phyloP scores from a whole-genome alignment of 2,797 vertebrate species.

The Coilia nasus region DNA sequence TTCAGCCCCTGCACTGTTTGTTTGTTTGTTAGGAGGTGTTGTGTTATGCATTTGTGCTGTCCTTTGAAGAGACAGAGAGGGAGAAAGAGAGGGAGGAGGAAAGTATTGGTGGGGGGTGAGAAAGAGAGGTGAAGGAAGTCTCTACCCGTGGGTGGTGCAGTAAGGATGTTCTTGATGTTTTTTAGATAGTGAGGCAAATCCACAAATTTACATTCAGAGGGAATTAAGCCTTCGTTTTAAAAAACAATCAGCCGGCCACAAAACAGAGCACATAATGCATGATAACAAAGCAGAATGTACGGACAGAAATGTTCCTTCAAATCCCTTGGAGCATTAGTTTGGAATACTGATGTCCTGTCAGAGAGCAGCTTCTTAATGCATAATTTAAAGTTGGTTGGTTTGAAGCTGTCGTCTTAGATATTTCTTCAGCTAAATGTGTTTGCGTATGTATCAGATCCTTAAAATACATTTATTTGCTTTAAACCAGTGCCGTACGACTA shows the following conservation, averaged over 20 bases:
- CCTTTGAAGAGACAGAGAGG: neutral
- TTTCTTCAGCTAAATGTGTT: neutral
- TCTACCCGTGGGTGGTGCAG: neutral
- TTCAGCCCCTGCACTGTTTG: neutral
- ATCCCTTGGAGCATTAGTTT: neutral
- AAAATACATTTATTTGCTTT: neutral
- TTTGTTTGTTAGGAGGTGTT: neutral
- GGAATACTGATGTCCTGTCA: neutral
- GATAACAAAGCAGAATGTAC: neutral
- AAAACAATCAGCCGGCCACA: neutral
- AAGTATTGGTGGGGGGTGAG: neutral
- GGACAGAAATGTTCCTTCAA: neutral
- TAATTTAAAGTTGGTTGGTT: neutral
- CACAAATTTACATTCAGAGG: neutral
- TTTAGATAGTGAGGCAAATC: neutral
- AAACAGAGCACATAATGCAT: neutral
- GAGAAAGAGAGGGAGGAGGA: neutral
- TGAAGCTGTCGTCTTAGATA: neutral
- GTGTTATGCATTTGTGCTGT: neutral
- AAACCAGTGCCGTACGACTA: neutral
- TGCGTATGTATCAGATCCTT: neutral
- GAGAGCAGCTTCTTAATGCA: neutral
- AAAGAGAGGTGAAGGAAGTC: neutral
- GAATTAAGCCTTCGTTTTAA: neutral
- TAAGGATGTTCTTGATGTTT: neutral